phyloP scores from a whole-genome alignment of 1,140 invertebrate species.

The Papilio dardanus region DNA sequence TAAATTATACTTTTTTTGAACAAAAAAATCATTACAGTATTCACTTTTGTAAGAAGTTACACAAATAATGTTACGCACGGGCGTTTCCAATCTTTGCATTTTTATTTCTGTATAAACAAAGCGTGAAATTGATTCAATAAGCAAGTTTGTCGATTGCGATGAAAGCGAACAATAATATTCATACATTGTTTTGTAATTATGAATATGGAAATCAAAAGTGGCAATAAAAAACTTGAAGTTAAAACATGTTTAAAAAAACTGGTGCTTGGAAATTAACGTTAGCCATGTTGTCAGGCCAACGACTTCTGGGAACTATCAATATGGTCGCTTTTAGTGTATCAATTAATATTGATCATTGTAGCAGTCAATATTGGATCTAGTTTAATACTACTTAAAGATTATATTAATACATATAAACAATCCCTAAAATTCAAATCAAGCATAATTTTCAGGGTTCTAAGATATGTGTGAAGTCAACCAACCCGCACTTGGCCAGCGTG shows the following conservation, averaged over 20 bases:
- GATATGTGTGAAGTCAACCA: too few species aligned
- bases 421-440: too few species aligned
- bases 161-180: neutral
- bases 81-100: neutral
- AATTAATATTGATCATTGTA: too few species aligned
- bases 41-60: neutral
- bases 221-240: neutral
- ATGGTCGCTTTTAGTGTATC: too few species aligned
- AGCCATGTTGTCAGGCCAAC: too few species aligned
- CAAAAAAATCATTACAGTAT: neutral
- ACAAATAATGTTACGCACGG: neutral
- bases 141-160: neutral
- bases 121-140: constrained; percentile 5
- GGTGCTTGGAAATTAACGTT: too few species aligned
- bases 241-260: neutral
- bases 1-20: neutral
- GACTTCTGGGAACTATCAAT: too few species aligned
- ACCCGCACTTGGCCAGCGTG: too few species aligned
- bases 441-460: too few species aligned
- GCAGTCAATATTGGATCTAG: too few species aligned
- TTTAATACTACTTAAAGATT: too few species aligned
- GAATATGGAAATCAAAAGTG: neutral
- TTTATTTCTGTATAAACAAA: constrained; percentile 3
- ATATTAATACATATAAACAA: too few species aligned
- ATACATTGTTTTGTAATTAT: constrained; percentile 4